These are phyloP conservation scores for Ametastegia equiseti DNA, from an alignment of 2,888 invertebrate genomes.

Conservation along the genomic window DNA sequence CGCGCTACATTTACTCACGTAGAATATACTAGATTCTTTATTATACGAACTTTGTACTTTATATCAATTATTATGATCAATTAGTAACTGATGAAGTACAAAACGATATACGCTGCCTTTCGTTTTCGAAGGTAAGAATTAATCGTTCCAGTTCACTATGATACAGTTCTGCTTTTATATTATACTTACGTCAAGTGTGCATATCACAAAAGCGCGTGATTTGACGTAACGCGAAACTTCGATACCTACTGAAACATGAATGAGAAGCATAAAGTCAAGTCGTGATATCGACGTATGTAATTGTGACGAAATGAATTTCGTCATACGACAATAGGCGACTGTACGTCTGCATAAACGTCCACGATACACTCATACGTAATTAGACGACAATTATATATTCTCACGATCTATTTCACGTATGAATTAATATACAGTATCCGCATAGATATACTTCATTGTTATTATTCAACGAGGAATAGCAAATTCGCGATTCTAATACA, in stretches of 20 bases:
- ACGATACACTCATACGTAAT: not conserved
- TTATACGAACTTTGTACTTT: too few species aligned
- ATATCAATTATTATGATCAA: too few species aligned
- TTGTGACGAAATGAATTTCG: not conserved
- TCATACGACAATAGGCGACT: not conserved
- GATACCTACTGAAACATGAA: not conserved
- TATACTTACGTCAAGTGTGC: slow-evolving; percentile 30
- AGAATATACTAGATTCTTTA: too few species aligned
- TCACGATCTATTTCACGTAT: not conserved
- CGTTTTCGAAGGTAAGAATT: not conserved
- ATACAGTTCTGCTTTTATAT: not conserved
- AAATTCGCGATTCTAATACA: too few species aligned
- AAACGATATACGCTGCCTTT: too few species aligned
- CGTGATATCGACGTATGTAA: not conserved
- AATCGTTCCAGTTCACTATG: not conserved
- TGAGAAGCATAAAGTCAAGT: not conserved
- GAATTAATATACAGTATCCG: too few species aligned
- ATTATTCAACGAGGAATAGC: too few species aligned
- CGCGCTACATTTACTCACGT: too few species aligned
- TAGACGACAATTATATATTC: not conserved
- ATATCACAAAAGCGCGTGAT: not conserved
- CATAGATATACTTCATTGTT: not conserved
- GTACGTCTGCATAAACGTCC: not conserved
- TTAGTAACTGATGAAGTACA: too few species aligned
- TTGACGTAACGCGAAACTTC: not conserved